Percentiles rank a stretch among this genome's conserved stretches.
These are phyloP conservation scores for Glossophaga mutica DNA, from an alignment of 2,797 vertebrate species.

Conservation along the genomic window DNA sequence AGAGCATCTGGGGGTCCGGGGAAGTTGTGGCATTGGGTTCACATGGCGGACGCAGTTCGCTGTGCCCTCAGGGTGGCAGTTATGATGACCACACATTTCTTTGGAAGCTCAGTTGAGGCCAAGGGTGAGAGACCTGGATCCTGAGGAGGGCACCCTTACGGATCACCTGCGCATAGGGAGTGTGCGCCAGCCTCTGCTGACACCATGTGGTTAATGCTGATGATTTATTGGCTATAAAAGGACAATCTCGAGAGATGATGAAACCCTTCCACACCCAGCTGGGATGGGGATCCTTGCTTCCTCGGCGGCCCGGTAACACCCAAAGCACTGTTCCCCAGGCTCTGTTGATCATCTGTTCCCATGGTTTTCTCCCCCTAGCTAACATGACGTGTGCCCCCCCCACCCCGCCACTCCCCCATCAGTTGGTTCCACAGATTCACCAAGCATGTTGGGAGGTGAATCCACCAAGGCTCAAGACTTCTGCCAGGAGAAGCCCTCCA, in stretches of 20 bases:
- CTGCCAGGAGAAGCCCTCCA: background rate
- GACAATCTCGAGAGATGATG: background rate
- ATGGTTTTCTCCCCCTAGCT: background rate
- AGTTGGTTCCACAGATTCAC: background rate
- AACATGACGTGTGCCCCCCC: no score
- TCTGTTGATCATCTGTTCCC: background rate
- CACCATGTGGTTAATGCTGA: fast-evolving
- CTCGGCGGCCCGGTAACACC: background rate
- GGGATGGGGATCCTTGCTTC: background rate
- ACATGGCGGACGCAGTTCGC: fast-evolving
- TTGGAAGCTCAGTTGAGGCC: background rate
- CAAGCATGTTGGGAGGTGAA: background rate
- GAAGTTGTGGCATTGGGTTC: background rate
- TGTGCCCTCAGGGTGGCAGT: background rate
- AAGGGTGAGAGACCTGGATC: background rate
- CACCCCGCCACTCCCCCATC: no score
- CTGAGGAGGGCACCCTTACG: background rate
- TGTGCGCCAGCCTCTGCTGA: background rate
- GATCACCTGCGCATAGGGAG: background rate
- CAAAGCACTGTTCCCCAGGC: background rate
- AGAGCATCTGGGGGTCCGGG: background rate
- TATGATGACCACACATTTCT: background rate
- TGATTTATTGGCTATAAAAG: background rate
- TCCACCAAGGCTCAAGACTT: background rate
- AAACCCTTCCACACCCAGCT: background rate